Evolutionary conservation across 2,797 vertebrate species (phyloP).

Genomic region (Paramormyrops hopkinsi): DNA sequence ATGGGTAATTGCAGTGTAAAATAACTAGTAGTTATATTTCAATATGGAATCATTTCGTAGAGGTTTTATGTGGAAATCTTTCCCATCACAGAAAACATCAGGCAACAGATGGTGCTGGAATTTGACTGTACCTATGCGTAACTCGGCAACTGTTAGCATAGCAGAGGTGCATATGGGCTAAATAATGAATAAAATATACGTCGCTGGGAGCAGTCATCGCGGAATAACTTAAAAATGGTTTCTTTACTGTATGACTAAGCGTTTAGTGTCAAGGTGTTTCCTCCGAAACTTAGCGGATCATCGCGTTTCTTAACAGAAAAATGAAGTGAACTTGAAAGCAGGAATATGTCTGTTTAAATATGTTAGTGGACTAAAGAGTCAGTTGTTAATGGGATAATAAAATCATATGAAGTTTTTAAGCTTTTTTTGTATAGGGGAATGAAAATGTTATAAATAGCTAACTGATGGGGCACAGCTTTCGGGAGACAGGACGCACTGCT

Average conservation of each 20-base stretch:
- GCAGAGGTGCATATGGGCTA: not conserved
- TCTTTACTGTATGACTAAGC: slow-evolving; percentile 4
- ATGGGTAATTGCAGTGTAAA: not conserved
- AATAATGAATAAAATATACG: not conserved
- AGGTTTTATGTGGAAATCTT: not conserved
- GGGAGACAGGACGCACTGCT: not conserved
- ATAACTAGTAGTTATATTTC: not conserved
- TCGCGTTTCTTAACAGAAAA: not conserved
- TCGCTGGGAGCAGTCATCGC: not conserved
- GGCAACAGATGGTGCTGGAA: slow-evolving; percentile 8
- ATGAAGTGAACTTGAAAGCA: not conserved
- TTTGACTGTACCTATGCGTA: not conserved
- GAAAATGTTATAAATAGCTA: not conserved
- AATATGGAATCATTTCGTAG: not conserved
- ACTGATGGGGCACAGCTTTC: not conserved
- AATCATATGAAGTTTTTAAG: not conserved
- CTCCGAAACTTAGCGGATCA: not conserved
- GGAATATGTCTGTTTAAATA: not conserved
- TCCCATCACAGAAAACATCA: not conserved
- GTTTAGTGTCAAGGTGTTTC: not conserved
- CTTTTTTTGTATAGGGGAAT: not conserved
- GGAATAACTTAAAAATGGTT: not conserved
- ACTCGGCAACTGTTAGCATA: not conserved
- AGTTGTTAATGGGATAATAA: not conserved
- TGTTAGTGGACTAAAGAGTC: not conserved